Evolutionary conservation across 2,797 vertebrate genomes (phyloP).

Genomic region (Neosilurus hyrtlii): DNA sequence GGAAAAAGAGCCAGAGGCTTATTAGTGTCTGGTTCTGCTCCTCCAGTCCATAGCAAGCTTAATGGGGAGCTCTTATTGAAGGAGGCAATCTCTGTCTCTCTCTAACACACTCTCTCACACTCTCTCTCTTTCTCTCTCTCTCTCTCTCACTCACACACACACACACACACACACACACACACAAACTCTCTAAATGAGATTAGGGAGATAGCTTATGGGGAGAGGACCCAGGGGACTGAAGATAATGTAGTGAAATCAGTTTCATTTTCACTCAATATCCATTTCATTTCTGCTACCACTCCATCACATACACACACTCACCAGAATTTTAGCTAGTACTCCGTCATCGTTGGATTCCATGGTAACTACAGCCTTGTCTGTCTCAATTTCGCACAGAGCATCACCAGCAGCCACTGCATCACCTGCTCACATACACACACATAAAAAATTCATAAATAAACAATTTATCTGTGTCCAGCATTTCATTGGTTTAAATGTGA

Average conservation of each 20-base stretch:
- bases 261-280: constrained; percentile 17
- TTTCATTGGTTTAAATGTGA: background rate
- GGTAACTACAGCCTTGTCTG: constrained; percentile 93
- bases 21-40: background rate
- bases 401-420: constrained; percentile 86
- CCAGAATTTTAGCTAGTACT: constrained; percentile 92
- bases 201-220: background rate
- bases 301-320: constrained; percentile 73
- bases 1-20: background rate
- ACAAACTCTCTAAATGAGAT: constrained; percentile 21
- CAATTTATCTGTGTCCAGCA: no score
- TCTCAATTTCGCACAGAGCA: constrained; percentile 95
- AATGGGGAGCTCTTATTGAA: constrained; percentile 58
- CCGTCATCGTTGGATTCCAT: constrained; percentile 97
- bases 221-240: constrained; percentile 17
- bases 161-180: background rate
- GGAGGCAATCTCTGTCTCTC: background rate
- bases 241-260: constrained; percentile 23
- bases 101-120: background rate
- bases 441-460: constrained; percentile 23
- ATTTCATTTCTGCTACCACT: constrained; percentile 4
- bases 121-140: background rate
- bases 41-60: constrained; percentile 33
- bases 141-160: background rate
- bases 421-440: constrained; percentile 72